A percentile compares a stretch with the other conserved stretches of the same genome.
Conservation (phyloP, 2,797 vertebrate genomes). For the Pseudochirops corinnae region DNA sequence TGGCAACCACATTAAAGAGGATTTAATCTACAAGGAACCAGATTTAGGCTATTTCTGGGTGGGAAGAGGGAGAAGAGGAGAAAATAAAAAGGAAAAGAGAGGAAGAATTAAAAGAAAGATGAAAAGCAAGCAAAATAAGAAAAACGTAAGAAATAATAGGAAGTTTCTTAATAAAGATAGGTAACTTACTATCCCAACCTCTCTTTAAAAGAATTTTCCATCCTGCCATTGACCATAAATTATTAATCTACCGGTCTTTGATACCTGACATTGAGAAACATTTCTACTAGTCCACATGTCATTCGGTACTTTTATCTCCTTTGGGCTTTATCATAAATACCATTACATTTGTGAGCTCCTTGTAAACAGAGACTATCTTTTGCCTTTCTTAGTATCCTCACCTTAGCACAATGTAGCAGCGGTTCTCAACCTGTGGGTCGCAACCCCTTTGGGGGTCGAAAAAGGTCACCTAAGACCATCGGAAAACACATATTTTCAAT, state of each 20-base stretch:
- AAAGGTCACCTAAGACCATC: too few relatives aligned
- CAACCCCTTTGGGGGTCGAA: too few relatives aligned
- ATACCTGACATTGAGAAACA: conserved; percentile 34
- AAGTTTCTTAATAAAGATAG: conserved; percentile 38
- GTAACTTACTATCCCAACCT: conserved; percentile 42
- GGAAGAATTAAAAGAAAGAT: conserved; percentile 30
- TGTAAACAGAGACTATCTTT: neutral
- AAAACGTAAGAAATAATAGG: conserved; percentile 24
- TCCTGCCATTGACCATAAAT: conserved; percentile 3
- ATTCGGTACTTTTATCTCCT: neutral
- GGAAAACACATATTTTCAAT: too few relatives aligned
- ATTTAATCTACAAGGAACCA: conserved; percentile 67
- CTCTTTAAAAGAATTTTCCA: conserved; percentile 24
- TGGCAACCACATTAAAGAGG: conserved; percentile 64
- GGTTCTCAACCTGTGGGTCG: too few relatives aligned
- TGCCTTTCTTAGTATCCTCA: neutral
- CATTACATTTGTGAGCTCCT: neutral
- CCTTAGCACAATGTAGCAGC: too few relatives aligned
- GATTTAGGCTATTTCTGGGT: conserved; percentile 69
- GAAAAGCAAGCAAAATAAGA: conserved; percentile 35
- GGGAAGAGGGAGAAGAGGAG: conserved; percentile 40
- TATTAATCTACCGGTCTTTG: conserved; percentile 18
- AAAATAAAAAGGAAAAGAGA: conserved; percentile 33
- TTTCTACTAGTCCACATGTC: neutral
- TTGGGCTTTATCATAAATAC: neutral